phyloP scores from a whole-genome alignment of 2,888 invertebrate genomes.

The Andrena bicolor region DNA sequence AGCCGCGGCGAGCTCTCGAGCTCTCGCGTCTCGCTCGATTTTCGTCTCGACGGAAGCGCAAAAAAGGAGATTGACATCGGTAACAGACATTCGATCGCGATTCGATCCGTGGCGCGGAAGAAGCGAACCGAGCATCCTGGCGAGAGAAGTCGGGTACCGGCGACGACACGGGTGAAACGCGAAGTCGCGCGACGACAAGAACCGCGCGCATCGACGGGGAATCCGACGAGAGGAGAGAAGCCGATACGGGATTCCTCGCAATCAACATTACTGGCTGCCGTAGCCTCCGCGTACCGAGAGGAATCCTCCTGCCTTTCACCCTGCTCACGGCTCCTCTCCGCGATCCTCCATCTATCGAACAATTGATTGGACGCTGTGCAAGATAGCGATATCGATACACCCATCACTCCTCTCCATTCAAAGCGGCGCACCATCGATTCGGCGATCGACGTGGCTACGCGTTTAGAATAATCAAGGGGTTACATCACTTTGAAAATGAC shows the following conservation, averaged over 20 bases:
- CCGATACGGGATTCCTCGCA: constrained; percentile 75
- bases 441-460: too few relatives aligned
- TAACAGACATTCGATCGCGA: constrained; percentile 57
- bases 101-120: constrained; percentile 59
- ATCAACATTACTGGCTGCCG: constrained; percentile 78
- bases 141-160: constrained; percentile 53
- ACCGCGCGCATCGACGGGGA: constrained; percentile 37
- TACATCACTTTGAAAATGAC: too few relatives aligned
- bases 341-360: constrained; percentile 15
- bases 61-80: constrained; percentile 59
- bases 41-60: constrained; percentile 50
- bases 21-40: constrained; percentile 44
- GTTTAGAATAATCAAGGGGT: too few relatives aligned
- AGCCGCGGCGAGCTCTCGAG: constrained; percentile 12
- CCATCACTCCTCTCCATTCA: constrained; percentile 11
- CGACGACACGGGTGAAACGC: constrained; percentile 54
- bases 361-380: constrained; percentile 36
- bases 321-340: constrained; percentile 23
- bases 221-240: constrained; percentile 46
- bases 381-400: constrained; percentile 30
- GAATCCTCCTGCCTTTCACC: constrained; percentile 62
- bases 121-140: constrained; percentile 48
- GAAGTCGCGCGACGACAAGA: constrained; percentile 64
- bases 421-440: not conserved
- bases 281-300: constrained; percentile 63